Conservation (phyloP, 2,888 invertebrate species). For the Polyommatus icarus region DNA sequence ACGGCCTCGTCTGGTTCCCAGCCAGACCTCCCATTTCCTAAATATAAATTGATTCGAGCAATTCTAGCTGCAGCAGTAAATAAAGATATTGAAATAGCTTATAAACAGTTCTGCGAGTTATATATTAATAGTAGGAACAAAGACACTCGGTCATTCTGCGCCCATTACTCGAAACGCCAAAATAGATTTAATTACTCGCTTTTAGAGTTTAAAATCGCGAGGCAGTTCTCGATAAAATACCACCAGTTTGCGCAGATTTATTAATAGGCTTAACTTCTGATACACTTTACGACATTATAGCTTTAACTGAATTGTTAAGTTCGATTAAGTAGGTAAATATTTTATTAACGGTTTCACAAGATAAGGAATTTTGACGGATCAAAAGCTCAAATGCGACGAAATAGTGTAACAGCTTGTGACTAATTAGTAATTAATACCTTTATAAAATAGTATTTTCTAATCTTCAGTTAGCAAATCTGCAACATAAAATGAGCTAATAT, state of each 20-base stretch:
- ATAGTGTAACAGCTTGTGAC: too few species aligned
- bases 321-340: slow-evolving; percentile 16
- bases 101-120: slow-evolving; percentile 30
- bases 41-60: slow-evolving; percentile 29
- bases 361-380: neutral
- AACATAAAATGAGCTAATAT: too few species aligned
- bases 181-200: neutral
- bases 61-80: slow-evolving; percentile 13
- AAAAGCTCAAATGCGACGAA: neutral
- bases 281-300: slow-evolving; percentile 33
- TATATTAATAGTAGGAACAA: slow-evolving; percentile 30
- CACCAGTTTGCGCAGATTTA: slow-evolving; percentile 31
- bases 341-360: slow-evolving; percentile 16
- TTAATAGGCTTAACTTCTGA: slow-evolving; percentile 32
- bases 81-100: slow-evolving; percentile 28
- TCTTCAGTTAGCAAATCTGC: too few species aligned
- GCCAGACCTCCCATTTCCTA: slow-evolving; percentile 4
- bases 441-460: too few species aligned
- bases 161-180: slow-evolving; percentile 21
- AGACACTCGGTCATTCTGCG: slow-evolving; percentile 29
- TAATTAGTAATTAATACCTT: too few species aligned
- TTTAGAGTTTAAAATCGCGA: neutral
- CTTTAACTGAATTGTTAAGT: slow-evolving; percentile 26
- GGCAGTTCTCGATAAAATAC: slow-evolving; percentile 9
- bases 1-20: neutral